Percentiles rank a stretch among this genome's conserved stretches.
Evolutionary conservation across 2,797 vertebrate species (phyloP).

Genomic region (Pseudomugil gertrudae): DNA sequence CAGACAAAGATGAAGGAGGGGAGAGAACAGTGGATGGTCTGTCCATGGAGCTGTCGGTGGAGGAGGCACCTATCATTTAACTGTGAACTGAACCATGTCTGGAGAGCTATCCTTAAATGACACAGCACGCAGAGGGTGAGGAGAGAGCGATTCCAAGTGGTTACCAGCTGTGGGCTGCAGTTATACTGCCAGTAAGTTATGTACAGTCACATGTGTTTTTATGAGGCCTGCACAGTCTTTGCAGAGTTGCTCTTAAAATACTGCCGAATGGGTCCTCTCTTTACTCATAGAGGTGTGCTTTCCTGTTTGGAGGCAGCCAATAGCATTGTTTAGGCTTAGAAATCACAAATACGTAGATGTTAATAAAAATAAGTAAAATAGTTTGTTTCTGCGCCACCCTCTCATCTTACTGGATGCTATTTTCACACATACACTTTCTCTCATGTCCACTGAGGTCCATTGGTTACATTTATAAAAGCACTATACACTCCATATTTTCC

Average conservation of each 20-base stretch:
- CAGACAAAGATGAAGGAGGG: slow-evolving; percentile 31
- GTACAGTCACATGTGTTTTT: neutral
- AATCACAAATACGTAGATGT: too few relatives aligned
- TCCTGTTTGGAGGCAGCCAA: too few relatives aligned
- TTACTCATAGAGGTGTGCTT: neutral
- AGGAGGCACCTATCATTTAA: slow-evolving; percentile 65
- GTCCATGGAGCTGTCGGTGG: slow-evolving; percentile 46
- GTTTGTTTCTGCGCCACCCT: too few relatives aligned
- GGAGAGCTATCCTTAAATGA: slow-evolving; percentile 64
- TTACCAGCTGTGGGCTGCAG: slow-evolving; percentile 20
- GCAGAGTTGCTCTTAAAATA: neutral
- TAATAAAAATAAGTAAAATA: too few relatives aligned
- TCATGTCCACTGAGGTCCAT: neutral
- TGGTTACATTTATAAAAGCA: too few relatives aligned
- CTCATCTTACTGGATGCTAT: too few relatives aligned
- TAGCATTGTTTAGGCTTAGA: too few relatives aligned
- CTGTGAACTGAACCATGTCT: slow-evolving; percentile 58
- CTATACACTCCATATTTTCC: too few relatives aligned
- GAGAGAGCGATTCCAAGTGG: slow-evolving; percentile 22
- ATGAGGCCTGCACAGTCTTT: neutral
- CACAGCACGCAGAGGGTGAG: slow-evolving; percentile 31
- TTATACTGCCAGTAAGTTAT: neutral
- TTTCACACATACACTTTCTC: too few relatives aligned
- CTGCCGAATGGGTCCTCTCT: neutral
- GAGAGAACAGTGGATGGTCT: slow-evolving; percentile 56